A percentile compares a stretch with the other conserved stretches of the same genome.
These are phyloP conservation scores for Hypercompe scribonia DNA, from an alignment of 2,888 invertebrate genomes.

Conservation along the genomic window DNA sequence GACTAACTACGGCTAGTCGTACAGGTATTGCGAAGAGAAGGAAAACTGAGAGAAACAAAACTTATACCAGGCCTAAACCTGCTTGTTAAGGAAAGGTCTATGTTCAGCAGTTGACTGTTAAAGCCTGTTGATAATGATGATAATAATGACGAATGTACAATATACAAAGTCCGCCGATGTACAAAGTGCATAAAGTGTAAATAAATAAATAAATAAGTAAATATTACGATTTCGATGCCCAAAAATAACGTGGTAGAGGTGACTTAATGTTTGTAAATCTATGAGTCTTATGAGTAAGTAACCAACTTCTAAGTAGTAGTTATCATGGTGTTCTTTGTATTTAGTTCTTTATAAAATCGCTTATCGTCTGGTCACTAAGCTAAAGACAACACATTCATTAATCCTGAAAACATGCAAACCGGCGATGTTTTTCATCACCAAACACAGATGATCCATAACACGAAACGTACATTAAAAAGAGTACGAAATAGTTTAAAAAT, in stretches of 20 bases:
- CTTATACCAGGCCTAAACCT: too few species aligned
- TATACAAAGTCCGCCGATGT: too few species aligned
- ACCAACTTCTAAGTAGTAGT: background rate
- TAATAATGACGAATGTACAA: too few species aligned
- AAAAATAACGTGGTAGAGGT: background rate
- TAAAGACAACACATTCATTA: background rate
- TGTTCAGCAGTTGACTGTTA: too few species aligned
- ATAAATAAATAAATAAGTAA: too few species aligned
- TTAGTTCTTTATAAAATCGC: background rate
- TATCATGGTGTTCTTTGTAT: background rate
- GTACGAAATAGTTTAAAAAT: slow-evolving; percentile 38
- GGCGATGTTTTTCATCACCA: background rate
- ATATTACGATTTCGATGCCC: background rate
- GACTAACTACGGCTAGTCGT: too few species aligned
- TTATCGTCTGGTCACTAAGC: slow-evolving; percentile 9
- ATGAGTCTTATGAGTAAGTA: background rate
- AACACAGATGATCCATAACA: slow-evolving; percentile 16
- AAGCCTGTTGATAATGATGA: too few species aligned
- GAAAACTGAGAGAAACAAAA: too few species aligned
- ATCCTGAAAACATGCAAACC: background rate
- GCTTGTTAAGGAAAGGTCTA: too few species aligned
- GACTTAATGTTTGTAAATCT: background rate
- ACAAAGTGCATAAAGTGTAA: too few species aligned
- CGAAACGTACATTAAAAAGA: slow-evolving; percentile 25
- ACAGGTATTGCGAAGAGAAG: too few species aligned